Percentiles rank a stretch among this genome's conserved stretches.
These are phyloP conservation scores for Eucera pruinosa DNA, from an alignment of 2,888 invertebrate genomes.

Conservation along the genomic window DNA sequence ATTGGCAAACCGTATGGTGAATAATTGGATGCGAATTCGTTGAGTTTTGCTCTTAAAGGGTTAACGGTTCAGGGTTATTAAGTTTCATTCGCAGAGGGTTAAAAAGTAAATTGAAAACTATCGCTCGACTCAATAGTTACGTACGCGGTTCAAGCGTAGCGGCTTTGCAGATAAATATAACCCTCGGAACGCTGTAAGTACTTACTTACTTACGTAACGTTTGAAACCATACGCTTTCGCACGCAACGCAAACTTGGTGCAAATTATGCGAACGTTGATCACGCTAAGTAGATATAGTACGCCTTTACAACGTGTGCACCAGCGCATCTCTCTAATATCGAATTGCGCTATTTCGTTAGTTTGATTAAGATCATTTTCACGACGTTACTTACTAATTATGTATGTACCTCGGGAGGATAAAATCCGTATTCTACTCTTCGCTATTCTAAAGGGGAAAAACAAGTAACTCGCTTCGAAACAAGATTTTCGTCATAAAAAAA, in stretches of 20 bases:
- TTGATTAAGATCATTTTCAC: conserved; percentile 7
- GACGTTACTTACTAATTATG: conserved; percentile 13
- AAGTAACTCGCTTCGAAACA: background rate
- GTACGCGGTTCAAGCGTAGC: background rate
- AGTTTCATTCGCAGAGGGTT: too few relatives aligned
- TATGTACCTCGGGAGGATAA: conserved; percentile 4
- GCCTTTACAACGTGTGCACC: conserved; percentile 38
- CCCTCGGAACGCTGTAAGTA: too few relatives aligned
- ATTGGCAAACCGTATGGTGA: too few relatives aligned
- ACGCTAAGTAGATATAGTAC: conserved; percentile 33
- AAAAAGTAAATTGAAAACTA: background rate
- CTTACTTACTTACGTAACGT: background rate
- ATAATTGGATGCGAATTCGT: too few relatives aligned
- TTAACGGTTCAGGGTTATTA: too few relatives aligned
- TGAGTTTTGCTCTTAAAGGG: too few relatives aligned
- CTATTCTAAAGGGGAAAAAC: conserved; percentile 4
- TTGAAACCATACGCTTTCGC: background rate
- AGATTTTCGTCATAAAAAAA: background rate
- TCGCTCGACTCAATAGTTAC: background rate
- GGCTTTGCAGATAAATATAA: background rate
- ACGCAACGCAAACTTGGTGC: conserved; percentile 9
- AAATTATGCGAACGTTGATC: conserved; percentile 32
- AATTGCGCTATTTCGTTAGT: conserved; percentile 36
- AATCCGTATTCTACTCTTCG: conserved; percentile 8
- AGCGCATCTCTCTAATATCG: conserved; percentile 54